phyloP scores from a whole-genome alignment of 2,113 vertebrate genomes.

The Mesoclemmys tuberculata region DNA sequence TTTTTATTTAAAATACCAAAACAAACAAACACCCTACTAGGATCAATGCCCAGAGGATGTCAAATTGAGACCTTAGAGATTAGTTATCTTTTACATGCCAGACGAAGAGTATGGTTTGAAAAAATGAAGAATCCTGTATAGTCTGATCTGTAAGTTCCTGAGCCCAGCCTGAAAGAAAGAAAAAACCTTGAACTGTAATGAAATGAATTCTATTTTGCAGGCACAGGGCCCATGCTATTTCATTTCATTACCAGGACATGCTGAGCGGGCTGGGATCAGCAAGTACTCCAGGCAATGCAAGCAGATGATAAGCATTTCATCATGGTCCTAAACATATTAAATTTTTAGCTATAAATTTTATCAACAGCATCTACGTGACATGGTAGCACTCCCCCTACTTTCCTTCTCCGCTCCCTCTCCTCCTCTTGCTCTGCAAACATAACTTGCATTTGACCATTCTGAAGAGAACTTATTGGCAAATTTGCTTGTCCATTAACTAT shows the following conservation, averaged over 20 bases:
- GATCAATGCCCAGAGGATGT: neutral
- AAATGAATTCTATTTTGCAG: conserved; percentile 74
- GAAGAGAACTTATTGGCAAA: conserved; percentile 6
- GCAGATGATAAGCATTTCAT: conserved; percentile 78
- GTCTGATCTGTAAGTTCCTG: neutral
- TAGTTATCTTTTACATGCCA: neutral
- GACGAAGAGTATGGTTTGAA: neutral
- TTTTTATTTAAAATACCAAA: neutral
- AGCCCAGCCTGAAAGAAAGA: conserved; percentile 6
- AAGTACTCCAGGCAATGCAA: conserved; percentile 71
- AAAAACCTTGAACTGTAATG: conserved; percentile 54
- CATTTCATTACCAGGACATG: conserved; percentile 73
- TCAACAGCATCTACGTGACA: conserved; percentile 64
- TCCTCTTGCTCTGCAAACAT: neutral
- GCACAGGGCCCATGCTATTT: conserved; percentile 60
- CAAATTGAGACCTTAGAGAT: conserved; percentile 17
- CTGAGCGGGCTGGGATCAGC: conserved; percentile 65
- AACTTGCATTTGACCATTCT: neutral
- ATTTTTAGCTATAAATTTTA: conserved; percentile 77
- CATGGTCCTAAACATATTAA: conserved; percentile 75
- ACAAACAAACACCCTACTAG: neutral
- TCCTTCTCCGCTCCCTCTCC: neutral
- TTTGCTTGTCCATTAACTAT: conserved; percentile 30
- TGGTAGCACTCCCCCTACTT: neutral
- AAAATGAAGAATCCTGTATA: neutral